These are phyloP conservation scores for Pogona vitticeps DNA, from an alignment of 2,113 vertebrate species.

Conservation along the genomic window DNA sequence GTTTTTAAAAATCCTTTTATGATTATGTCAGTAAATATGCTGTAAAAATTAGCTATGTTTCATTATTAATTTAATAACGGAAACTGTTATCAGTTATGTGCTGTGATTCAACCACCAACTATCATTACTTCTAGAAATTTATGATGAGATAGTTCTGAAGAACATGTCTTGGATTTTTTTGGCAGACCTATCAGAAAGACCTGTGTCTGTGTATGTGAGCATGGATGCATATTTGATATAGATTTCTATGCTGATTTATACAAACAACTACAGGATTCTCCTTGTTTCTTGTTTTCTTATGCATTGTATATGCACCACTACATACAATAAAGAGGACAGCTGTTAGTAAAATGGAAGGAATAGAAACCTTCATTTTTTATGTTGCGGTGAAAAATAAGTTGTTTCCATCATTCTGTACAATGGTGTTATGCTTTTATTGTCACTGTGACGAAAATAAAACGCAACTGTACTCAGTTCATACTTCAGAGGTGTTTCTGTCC, in stretches of 20 bases:
- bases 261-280: not conserved
- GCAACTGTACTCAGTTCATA: not conserved
- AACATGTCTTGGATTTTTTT: not conserved
- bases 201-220: not conserved
- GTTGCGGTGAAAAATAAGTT: slow-evolving; percentile 13
- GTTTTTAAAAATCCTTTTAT: not conserved
- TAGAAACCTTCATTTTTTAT: not conserved
- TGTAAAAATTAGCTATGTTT: not conserved
- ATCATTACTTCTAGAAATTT: not conserved
- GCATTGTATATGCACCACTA: not conserved
- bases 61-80: not conserved
- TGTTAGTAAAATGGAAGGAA: slow-evolving; percentile 18
- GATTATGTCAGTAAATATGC: not conserved
- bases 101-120: not conserved
- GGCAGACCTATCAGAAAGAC: not conserved
- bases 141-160: not conserved
- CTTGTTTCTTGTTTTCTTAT: not conserved
- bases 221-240: not conserved
- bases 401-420: not conserved
- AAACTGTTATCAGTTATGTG: not conserved
- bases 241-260: not conserved
- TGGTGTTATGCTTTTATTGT: not conserved
- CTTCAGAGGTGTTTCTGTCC: not conserved
- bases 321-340: not conserved
- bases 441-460: not conserved